phyloP scores from a whole-genome alignment of 2,888 invertebrate species.

The Hololepta plana region DNA sequence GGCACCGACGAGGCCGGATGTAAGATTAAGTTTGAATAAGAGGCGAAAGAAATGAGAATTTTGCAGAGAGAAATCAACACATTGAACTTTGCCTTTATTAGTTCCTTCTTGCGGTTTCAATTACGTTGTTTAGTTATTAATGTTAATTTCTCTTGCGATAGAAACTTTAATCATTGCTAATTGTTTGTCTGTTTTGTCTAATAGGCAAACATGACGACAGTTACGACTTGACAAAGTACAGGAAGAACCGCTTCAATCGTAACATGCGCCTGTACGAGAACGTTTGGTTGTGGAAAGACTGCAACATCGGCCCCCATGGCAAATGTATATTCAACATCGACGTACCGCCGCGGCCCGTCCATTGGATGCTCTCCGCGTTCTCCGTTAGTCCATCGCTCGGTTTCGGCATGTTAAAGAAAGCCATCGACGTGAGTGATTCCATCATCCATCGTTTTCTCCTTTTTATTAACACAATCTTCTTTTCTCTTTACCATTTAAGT shows the following conservation, averaged over 20 bases:
- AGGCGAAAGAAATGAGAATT: too few species aligned
- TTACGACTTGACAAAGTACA: constrained; percentile 53
- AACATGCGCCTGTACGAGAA: constrained; percentile 84
- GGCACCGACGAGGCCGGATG: constrained; percentile 74
- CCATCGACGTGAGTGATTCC: constrained; percentile 42
- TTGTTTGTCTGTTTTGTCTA: constrained; percentile 7
- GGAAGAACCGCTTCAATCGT: constrained; percentile 73
- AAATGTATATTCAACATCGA: constrained; percentile 71
- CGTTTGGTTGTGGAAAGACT: constrained; percentile 89
- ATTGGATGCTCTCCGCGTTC: constrained; percentile 88
- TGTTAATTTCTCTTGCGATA: too few species aligned
- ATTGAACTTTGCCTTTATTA: too few species aligned
- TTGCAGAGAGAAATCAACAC: too few species aligned
- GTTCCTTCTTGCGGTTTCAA: too few species aligned
- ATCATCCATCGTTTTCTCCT: neutral
- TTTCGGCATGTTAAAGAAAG: constrained; percentile 67
- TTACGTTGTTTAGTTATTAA: too few species aligned
- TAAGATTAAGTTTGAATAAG: constrained; percentile 21
- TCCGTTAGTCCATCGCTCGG: constrained; percentile 76
- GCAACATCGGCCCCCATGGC: constrained; percentile 83
- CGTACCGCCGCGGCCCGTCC: constrained; percentile 68
- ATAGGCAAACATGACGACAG: constrained; percentile 41
- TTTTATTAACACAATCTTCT: constrained; percentile 1
- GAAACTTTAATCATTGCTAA: too few species aligned
- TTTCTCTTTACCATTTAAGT: constrained; percentile 30